These are phyloP conservation scores for Anthonomus grandis DNA, from an alignment of 1,140 invertebrate genomes.

Conservation along the genomic window DNA sequence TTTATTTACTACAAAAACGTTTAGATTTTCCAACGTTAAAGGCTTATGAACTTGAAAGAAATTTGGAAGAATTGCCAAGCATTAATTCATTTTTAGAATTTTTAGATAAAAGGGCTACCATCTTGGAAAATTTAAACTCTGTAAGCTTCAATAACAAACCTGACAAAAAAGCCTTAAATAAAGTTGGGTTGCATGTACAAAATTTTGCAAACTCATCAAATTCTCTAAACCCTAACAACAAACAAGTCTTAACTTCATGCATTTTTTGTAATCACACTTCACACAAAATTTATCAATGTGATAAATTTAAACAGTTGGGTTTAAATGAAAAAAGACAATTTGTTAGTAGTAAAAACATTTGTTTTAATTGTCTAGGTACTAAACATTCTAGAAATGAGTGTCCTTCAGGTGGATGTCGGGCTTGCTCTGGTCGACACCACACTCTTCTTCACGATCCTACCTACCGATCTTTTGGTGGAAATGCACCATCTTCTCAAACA, in stretches of 20 bases:
- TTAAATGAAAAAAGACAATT: constrained; percentile 2
- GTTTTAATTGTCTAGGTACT: constrained; percentile 19
- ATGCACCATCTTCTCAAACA: constrained; percentile 1
- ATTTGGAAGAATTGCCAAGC: neutral
- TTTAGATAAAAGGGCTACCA: neutral
- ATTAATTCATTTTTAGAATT: neutral
- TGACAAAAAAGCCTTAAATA: too few relatives aligned
- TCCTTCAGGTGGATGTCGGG: constrained; percentile 5
- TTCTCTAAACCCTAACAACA: neutral
- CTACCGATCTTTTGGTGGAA: neutral
- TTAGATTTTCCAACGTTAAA: neutral
- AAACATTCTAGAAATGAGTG: constrained; percentile 8
- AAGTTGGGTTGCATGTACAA: too few relatives aligned
- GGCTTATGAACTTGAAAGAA: neutral
- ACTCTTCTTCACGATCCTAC: constrained; percentile 14
- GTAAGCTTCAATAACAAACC: neutral
- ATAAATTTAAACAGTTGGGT: neutral
- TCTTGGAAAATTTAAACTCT: neutral
- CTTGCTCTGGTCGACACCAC: constrained; percentile 11
- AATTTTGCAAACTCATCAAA: too few relatives aligned
- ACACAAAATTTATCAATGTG: constrained; percentile 10
- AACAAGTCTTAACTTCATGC: neutral
- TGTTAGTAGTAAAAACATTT: constrained; percentile 1
- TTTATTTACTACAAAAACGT: neutral
- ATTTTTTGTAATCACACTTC: constrained; percentile 1